Evolutionary conservation across 2,113 vertebrate genomes (phyloP).

Genomic region (Peromyscus polionotus): DNA sequence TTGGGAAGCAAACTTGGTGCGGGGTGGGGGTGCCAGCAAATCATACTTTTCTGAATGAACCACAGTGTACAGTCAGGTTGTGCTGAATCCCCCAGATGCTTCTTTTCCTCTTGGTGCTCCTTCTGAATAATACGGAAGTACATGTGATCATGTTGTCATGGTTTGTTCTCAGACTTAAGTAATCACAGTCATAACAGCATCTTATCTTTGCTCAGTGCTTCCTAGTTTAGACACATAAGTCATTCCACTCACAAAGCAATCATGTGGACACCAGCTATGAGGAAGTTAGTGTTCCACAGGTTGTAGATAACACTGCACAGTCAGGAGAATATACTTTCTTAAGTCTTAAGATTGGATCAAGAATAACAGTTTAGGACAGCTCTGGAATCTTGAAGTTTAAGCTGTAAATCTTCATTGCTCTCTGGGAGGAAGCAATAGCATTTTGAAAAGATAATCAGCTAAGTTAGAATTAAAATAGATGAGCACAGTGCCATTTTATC

Average conservation of each 20-base stretch:
- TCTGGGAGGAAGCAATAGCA: background rate
- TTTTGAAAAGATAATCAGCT: background rate
- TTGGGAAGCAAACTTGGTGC: constrained; percentile 69
- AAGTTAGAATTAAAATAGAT: background rate
- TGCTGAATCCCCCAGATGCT: constrained; percentile 48
- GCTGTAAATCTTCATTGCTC: background rate
- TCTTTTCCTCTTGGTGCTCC: constrained; percentile 55
- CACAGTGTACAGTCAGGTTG: background rate
- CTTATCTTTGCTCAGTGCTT: constrained; percentile 51
- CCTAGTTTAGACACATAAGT: background rate
- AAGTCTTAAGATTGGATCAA: background rate
- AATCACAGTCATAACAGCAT: constrained; percentile 37
- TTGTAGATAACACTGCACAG: background rate
- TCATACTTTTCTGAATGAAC: constrained; percentile 76
- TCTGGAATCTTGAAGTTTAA: background rate
- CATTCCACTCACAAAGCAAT: constrained; percentile 16
- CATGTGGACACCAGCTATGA: background rate
- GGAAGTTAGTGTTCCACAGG: background rate
- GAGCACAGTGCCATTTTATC: background rate
- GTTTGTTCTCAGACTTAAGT: constrained; percentile 62
- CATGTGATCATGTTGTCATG: background rate
- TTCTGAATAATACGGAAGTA: constrained; percentile 67
- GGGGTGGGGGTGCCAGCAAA: constrained; percentile 55
- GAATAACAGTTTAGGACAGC: background rate
- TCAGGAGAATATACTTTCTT: background rate